Percentiles rank a stretch among this genome's conserved stretches.
Conservation (phyloP, 2,888 invertebrate genomes). For the Luperina nickerlii region DNA sequence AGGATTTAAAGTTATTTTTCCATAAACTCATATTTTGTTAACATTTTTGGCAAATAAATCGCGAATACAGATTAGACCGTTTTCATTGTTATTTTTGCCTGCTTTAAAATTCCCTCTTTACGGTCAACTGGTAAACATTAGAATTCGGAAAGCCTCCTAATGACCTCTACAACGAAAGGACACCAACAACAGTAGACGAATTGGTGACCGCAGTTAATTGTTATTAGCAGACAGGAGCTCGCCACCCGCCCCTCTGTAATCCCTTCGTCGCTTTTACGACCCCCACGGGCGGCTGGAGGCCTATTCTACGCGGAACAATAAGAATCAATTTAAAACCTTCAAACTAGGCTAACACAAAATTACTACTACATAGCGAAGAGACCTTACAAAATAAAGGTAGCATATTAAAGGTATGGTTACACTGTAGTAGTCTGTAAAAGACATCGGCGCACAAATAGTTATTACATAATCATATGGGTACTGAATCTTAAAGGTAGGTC, state of each 20-base stretch:
- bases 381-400: slow-evolving; percentile 33
- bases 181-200: neutral
- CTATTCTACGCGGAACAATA: slow-evolving; percentile 42
- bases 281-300: slow-evolving; percentile 10
- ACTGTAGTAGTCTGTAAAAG: too few relatives aligned
- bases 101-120: neutral
- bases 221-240: slow-evolving; percentile 13
- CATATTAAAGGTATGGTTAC: neutral
- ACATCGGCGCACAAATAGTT: too few relatives aligned
- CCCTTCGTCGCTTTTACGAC: slow-evolving; percentile 32
- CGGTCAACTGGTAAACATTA: neutral
- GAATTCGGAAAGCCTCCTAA: neutral
- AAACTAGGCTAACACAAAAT: slow-evolving; percentile 36
- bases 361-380: slow-evolving; percentile 7
- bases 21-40: too few relatives aligned
- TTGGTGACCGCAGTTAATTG: slow-evolving; percentile 12
- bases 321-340: slow-evolving; percentile 51
- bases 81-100: neutral
- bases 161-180: neutral
- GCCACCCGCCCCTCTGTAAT: slow-evolving; percentile 11
- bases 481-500: too few relatives aligned
- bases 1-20: too few relatives aligned
- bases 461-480: too few relatives aligned
- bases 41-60: too few relatives aligned
- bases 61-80: too few relatives aligned